Base-by-base conservation (phyloP, 2,888 invertebrate genomes). In the Parochlus steinenii region DNA sequence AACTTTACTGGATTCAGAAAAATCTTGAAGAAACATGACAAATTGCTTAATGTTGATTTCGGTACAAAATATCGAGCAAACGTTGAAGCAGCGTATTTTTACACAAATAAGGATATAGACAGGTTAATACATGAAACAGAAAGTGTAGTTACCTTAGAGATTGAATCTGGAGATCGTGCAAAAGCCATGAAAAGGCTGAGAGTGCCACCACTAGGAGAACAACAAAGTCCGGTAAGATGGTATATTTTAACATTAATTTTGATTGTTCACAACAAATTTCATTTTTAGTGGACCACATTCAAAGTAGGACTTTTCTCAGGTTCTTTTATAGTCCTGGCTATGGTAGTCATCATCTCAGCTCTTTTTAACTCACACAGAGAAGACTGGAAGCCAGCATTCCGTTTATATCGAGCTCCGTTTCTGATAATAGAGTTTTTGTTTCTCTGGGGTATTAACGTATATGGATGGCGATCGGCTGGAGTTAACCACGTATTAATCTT, bases 1-100 rank as follows among this genome's bases (percentile, higher is more conserved):
- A 87, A 87, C 61, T 81, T 81, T 48, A 86, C 85, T 5, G 87
- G 87, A 3, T 87, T 89, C 56, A 65, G 87, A 26, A 87, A 87
- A 56, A 90, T 87, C 45, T 63, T 89, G 28, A 89, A 87, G 55
- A 87, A 87, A 54, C 86, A 86, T 54, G 87, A 87, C 54, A 87
- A 87, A 63, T 54, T 82, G 42, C 57, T 78, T 41, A 63, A 56
- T 40, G 74, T 74, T 7, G 74, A 75, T 40, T 56, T 65, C 34
- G 87, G 87, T n/a, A 67, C 69, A 8, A 72, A 70, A 50, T 87
- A 85, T 85, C 63, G 80, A 39, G 73, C 75, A 42, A 69, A 79
- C 47, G 82, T 86, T 12, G 86, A 87, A 51, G 63, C 69, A n/a
- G 76, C 83, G 2, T 73, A 77, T 42, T 89, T 89, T 58, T 79